These are phyloP conservation scores for Mormyrops boulengeri DNA, from an alignment of 2,797 vertebrate species.

Conservation along the genomic window DNA sequence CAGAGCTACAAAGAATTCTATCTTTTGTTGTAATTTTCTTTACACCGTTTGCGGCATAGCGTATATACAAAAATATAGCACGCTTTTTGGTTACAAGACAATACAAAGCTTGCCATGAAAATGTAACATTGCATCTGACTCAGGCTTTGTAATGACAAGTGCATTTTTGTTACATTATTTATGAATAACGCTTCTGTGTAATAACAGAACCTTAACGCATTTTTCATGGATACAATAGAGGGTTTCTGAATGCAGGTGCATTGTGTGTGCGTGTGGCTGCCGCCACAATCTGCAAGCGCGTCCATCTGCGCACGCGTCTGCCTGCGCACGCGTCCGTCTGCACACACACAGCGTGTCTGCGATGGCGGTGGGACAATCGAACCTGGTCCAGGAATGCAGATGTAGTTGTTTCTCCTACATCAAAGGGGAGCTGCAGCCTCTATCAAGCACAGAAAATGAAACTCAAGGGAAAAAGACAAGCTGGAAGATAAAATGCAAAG, in stretches of 20 bases:
- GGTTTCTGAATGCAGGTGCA: not conserved
- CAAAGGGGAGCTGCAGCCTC: constrained; percentile 51
- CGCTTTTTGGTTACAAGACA: not conserved
- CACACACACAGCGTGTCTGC: not conserved
- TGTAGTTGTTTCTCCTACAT: constrained; percentile 86
- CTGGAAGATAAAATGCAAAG: constrained; percentile 20
- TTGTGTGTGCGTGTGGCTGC: not conserved
- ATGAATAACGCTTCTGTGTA: not conserved
- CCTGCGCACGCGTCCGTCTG: not conserved
- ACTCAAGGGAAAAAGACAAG: constrained; percentile 31
- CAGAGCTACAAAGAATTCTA: not conserved
- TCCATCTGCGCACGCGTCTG: not conserved
- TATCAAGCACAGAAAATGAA: constrained; percentile 36
- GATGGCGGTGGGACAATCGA: constrained; percentile 28
- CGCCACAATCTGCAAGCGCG: not conserved
- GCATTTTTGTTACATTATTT: not conserved
- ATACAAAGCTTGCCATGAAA: not conserved
- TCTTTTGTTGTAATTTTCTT: not conserved
- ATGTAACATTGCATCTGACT: not conserved
- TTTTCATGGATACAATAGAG: not conserved
- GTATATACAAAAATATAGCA: not conserved
- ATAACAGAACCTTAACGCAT: not conserved
- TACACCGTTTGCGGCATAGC: not conserved
- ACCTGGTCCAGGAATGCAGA: constrained; percentile 60
- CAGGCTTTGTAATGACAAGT: not conserved